Evolutionary conservation across 2,113 vertebrate species (phyloP).

Genomic region (Chaetodon trifascialis): DNA sequence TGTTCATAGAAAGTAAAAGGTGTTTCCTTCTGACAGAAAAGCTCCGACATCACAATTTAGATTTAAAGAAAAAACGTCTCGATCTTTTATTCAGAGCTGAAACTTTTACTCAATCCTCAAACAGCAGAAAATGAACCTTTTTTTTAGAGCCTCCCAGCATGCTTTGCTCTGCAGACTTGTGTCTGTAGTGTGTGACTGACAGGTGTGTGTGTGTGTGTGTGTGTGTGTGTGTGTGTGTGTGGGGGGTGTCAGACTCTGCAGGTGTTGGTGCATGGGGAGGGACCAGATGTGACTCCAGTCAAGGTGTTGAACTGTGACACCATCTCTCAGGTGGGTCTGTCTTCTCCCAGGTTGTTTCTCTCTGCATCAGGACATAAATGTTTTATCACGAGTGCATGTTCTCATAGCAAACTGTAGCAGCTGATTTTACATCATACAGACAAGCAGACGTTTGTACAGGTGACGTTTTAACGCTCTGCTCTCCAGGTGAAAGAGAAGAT

Average conservation of each 20-base stretch:
- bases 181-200: too few relatives aligned
- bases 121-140: too few relatives aligned
- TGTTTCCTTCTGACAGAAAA: neutral
- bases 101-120: too few relatives aligned
- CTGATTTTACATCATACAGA: neutral
- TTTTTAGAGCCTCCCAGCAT: too few relatives aligned
- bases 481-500: conserved; percentile 95
- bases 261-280: conserved; percentile 93
- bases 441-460: too few relatives aligned
- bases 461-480: neutral
- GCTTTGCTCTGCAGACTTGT: too few relatives aligned
- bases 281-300: conserved; percentile 89
- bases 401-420: neutral
- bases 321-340: conserved; percentile 88
- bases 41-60: neutral
- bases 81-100: too few relatives aligned
- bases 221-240: too few relatives aligned
- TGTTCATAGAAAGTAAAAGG: neutral
- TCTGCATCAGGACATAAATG: neutral
- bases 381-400: neutral
- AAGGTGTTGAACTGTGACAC: conserved; percentile 98
- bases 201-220: neutral
- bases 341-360: too few relatives aligned
- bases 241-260: conserved; percentile 88
- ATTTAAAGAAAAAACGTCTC: neutral